A percentile compares a stretch with the other conserved stretches of the same genome.
Conservation (phyloP, 2,113 vertebrate species). For the Glaucidium brasilianum region DNA sequence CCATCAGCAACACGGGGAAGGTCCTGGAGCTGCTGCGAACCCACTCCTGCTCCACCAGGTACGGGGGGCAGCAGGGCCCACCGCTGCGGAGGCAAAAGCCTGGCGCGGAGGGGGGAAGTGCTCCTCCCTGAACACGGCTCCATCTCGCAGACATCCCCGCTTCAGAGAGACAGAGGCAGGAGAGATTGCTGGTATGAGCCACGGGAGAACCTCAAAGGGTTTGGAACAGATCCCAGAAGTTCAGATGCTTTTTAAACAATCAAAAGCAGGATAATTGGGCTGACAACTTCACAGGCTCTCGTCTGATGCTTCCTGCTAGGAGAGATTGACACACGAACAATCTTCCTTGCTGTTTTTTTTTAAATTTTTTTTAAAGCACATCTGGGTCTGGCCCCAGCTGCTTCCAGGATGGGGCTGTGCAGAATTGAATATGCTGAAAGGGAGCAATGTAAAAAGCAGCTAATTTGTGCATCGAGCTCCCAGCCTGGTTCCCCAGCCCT, state of each 20-base stretch:
- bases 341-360: background rate
- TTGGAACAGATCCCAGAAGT: constrained; percentile 59
- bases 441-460: constrained; percentile 5
- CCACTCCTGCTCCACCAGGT: constrained; percentile 86
- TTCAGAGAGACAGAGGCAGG: background rate
- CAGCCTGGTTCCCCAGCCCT: background rate
- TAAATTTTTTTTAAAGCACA: constrained; percentile 41
- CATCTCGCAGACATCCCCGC: background rate
- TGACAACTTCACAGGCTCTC: constrained; percentile 55
- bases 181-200: background rate
- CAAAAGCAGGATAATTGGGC: constrained; percentile 60
- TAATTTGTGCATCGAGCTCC: background rate
- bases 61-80: background rate
- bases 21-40: constrained; percentile 88
- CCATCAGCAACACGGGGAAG: constrained; percentile 82
- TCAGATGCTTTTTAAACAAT: constrained; percentile 58
- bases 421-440: constrained; percentile 41
- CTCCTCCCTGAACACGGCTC: background rate
- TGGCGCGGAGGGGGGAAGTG: background rate
- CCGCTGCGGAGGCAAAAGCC: background rate
- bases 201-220: constrained; percentile 35
- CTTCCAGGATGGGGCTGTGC: constrained; percentile 25
- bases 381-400: constrained; percentile 57
- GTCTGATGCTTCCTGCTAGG: constrained; percentile 55
- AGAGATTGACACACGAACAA: constrained; percentile 34